phyloP scores from a whole-genome alignment of 2,113 vertebrate genomes.

The Nasalis larvatus region DNA sequence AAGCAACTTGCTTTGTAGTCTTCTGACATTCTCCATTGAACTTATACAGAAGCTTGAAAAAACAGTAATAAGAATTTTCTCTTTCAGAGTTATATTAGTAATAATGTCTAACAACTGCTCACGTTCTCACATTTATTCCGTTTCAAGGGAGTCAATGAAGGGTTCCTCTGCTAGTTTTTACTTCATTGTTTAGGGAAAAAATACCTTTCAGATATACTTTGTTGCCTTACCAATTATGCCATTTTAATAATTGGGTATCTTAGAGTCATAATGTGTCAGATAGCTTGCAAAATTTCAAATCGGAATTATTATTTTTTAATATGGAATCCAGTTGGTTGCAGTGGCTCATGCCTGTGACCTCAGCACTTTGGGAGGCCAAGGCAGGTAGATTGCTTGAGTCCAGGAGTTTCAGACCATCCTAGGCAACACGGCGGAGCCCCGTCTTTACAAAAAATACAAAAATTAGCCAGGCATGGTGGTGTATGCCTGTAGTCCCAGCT shows the following conservation, averaged over 20 bases:
- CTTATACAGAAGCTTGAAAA: neutral
- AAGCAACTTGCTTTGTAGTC: neutral
- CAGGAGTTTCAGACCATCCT: no score
- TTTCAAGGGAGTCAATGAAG: neutral
- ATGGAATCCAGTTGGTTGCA: no score
- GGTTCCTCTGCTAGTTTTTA: neutral
- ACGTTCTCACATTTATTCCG: neutral
- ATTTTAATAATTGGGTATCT: neutral
- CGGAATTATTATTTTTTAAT: neutral
- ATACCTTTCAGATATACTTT: neutral
- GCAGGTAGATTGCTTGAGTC: no score
- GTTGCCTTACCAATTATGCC: neutral
- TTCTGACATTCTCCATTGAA: neutral
- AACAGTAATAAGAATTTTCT: neutral
- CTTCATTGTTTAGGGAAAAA: neutral
- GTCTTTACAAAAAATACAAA: no score
- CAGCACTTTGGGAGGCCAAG: no score
- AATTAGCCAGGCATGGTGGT: no score
- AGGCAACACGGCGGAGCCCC: fast-evolving
- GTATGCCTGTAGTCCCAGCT: no score
- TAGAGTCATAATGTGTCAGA: neutral
- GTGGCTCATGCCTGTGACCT: no score
- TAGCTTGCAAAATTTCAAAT: neutral
- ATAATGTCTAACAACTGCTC: neutral
- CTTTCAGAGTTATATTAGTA: neutral